A percentile compares a stretch with the other conserved stretches of the same genome.
phyloP scores from a whole-genome alignment of 2,888 invertebrate genomes.

The Limenitis camilla region DNA sequence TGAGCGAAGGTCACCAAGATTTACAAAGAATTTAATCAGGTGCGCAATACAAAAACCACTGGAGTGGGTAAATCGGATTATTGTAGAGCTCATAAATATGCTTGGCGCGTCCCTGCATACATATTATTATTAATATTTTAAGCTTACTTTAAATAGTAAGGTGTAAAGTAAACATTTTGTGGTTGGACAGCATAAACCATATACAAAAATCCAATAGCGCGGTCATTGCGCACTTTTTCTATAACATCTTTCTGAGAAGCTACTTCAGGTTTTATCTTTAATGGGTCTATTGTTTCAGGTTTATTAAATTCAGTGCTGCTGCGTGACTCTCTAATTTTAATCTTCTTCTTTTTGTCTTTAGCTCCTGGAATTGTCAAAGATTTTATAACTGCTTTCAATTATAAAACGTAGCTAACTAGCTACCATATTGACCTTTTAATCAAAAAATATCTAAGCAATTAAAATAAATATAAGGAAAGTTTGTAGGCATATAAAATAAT shows the following conservation, averaged over 20 bases:
- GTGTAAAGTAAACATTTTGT: conserved; percentile 82
- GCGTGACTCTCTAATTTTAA: conserved; percentile 37
- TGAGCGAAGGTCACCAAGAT: no score
- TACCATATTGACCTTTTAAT: no score
- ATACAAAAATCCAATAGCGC: conserved; percentile 81
- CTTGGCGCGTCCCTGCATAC: no score
- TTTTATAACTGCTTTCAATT: no score
- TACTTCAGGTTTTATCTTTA: conserved; percentile 60
- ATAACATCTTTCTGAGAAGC: conserved; percentile 62
- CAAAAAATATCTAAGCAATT: no score
- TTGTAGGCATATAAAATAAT: no score
- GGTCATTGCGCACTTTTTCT: conserved; percentile 68
- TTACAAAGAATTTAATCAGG: no score
- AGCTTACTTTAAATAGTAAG: conserved; percentile 81
- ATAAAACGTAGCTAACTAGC: no score
- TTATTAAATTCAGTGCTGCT: conserved; percentile 20
- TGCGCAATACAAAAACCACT: no score
- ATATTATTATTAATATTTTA: neutral
- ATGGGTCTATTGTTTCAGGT: conserved; percentile 42
- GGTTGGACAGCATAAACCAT: conserved; percentile 83
- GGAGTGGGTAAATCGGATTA: no score
- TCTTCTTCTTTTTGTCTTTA: conserved; percentile 41
- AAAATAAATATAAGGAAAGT: no score
- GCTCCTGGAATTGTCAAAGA: neutral
- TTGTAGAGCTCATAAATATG: no score